Evolutionary conservation across 2,888 invertebrate genomes (phyloP).

Genomic region (Salpingus planirostris): DNA sequence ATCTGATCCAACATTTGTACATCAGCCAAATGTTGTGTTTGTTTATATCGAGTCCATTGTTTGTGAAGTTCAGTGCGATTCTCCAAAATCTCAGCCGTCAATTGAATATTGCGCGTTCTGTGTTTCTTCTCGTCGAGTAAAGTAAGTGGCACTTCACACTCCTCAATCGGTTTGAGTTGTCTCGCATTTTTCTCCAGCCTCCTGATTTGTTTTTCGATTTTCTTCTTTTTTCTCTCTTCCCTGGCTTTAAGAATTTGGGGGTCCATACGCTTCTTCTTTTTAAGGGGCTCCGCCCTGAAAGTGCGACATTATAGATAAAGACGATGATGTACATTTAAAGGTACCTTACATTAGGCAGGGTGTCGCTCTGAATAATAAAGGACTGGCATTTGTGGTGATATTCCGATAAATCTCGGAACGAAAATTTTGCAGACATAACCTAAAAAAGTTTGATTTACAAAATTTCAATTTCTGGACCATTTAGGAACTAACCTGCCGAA

Average conservation of each 20-base stretch:
- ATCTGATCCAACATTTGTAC: conserved; percentile 61
- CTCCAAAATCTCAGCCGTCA: conserved; percentile 54
- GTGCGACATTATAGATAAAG: background rate
- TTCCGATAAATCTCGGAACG: no score
- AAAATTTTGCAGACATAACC: no score
- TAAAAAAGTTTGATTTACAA: no score
- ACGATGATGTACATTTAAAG: no score
- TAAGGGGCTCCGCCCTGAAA: conserved; percentile 74
- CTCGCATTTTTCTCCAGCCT: conserved; percentile 69
- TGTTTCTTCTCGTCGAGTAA: conserved; percentile 59
- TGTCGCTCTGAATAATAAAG: background rate
- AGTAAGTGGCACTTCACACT: conserved; percentile 65
- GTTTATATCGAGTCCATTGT: conserved; percentile 67
- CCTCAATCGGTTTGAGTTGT: conserved; percentile 85
- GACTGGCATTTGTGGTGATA: no score
- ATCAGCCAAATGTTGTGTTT: conserved; percentile 54
- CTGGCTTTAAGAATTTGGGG: conserved; percentile 70
- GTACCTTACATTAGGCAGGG: background rate
- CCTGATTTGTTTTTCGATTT: conserved; percentile 79
- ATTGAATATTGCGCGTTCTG: conserved; percentile 27
- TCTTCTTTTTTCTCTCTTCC: conserved; percentile 73
- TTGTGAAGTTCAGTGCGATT: conserved; percentile 57
- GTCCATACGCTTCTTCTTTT: conserved; percentile 81
- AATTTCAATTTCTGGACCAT: no score
- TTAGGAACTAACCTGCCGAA: no score